Evolutionary conservation across 2,888 invertebrate species (phyloP), one percentile per base, ranked within the genome.

Genomic region (Eilema caniola): DNA sequence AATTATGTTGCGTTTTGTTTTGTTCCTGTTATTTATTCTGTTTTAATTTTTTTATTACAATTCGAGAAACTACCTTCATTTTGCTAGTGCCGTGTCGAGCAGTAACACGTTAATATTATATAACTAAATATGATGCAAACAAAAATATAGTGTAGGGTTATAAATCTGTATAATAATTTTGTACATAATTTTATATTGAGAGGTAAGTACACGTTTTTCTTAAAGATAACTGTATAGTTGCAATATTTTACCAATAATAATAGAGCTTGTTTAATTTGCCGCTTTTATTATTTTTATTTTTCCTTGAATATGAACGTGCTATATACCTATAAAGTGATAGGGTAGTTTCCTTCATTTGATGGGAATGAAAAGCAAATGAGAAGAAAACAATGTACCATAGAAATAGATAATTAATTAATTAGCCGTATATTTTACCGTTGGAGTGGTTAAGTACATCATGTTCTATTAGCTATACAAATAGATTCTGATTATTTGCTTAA

Each of bases 221-320:
- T 57, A 82, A 81, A 77, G 79, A 72, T 62, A 78, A 60, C 57
- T 81, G 74, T 78, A 80, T 82, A 75, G 78, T 73, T 72, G 87
- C 88, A 74, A 86, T 88, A 87, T 87, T 83, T 82, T 80, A 84
- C 75, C 66, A 59, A 82, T 73, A 79, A 81, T 73, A 75, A 84
- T 88, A 87, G 85, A 67, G 93, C 94, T 93, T 92, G 67, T 85
- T 90, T 93, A 81, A 85, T 88, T 93, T 94, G 93, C 93, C 70
- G 93, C 93, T 92, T 70, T 60, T 60, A 61, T 93, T 75, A 79
- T 89, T 83, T 87, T 86, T 84, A 72, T 77, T 87, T 91, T 86
- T 67, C 77, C 71, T 82, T 78, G 77, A 75, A 83, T 77, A 76
- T 76, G 74, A 74, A 76, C 68, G 67, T 79, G 82, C 82, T 73